phyloP scores from a whole-genome alignment of 2,797 vertebrate genomes.

The Rhynchotus rufescens region DNA sequence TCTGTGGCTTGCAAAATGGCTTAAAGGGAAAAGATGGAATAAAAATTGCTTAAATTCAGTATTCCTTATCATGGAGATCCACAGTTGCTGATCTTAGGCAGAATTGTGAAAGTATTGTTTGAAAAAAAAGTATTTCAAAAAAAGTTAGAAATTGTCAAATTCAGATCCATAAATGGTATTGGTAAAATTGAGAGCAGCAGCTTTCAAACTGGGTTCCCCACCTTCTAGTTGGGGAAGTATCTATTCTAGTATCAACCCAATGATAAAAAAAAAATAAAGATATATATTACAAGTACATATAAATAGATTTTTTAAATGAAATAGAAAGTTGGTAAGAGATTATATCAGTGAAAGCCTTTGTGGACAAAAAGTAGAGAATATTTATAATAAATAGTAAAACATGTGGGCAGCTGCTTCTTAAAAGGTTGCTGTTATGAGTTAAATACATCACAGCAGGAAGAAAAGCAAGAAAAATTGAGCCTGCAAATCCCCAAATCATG shows the following conservation, averaged over 20 bases:
- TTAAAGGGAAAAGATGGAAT: background rate
- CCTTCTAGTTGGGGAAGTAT: background rate
- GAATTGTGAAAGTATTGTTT: background rate
- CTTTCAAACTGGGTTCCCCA: background rate
- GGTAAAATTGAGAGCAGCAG: background rate
- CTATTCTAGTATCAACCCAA: background rate
- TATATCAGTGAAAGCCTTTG: background rate
- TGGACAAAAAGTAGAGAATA: background rate
- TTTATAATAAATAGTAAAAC: background rate
- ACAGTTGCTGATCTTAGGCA: background rate
- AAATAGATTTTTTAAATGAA: background rate
- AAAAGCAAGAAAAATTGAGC: background rate
- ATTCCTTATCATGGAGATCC: background rate
- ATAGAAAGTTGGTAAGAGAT: background rate
- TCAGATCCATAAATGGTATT: background rate
- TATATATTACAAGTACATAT: background rate
- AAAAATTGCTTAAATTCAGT: background rate
- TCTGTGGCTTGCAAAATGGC: background rate
- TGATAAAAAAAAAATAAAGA: background rate
- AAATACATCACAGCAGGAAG: background rate
- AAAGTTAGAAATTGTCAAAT: background rate
- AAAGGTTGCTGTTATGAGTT: background rate
- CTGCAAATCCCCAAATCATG: background rate
- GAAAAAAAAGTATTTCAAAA: background rate
- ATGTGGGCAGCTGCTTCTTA: rapidly evolving